Base-by-base conservation (phyloP, 2,888 invertebrate genomes). In the Lasioglossum figueresi region DNA sequence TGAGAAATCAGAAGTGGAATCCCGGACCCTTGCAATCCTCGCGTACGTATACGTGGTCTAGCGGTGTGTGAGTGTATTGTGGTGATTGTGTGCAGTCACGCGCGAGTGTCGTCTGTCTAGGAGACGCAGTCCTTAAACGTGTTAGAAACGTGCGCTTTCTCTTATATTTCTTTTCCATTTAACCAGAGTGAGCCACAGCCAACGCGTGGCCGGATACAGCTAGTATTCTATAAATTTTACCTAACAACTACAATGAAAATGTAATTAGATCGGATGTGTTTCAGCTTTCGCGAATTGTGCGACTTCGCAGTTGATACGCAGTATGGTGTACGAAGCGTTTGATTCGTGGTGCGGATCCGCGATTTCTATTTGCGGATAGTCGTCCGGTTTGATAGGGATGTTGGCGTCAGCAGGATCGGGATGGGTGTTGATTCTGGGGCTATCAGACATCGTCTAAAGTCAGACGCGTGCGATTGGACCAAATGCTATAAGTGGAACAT, bases 401-500 rank as follows among this genome's bases (percentile, higher is more conserved):
- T 89, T 88, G 81, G 89, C 84, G 82, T 80, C 77, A 79, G 79
- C 59, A 72, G 86, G 79, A 82, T 80, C 86, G 86, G 63, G 90
- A 52, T 68, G 81, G 78, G 82, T 91, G 84, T 88, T 90, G 89
- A 89, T 84, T 90, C 88, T 40, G 72, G 76, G 86, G 52, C 89
- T 88, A 91, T 90, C 91, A 88, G 89, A 90, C 88, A 79, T 91
- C 91, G 92, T 92, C 90, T 91, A 87, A 90, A 89, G 87, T 88
- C 91, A 92, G 91, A 91, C 92, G 89, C 90, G 91, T 90, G 89
- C 91, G 91, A 91, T 91, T 91, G 91, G 86, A 90, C 88, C 89
- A 91, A 91, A 91, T 90, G 91, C 91, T 85, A 89, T 92, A 94
- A 94, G 93, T 94, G 90, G 93, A 93, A 94, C 94, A 94, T 94